phyloP scores from a whole-genome alignment of 2,888 invertebrate genomes.

The Taphrorychus bicolor region DNA sequence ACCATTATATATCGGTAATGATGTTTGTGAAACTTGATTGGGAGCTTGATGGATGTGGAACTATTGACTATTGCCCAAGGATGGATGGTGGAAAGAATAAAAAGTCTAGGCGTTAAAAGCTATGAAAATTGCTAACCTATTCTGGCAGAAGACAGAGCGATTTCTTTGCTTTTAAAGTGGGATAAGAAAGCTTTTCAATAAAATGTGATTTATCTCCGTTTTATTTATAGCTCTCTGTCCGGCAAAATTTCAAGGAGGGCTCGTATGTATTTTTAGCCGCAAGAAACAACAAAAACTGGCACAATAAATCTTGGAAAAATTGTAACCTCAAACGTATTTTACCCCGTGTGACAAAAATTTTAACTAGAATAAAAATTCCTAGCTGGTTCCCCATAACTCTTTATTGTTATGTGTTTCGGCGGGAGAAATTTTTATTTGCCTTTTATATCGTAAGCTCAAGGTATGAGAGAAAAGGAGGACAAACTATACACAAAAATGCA shows the following conservation, averaged over 20 bases:
- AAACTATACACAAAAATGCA: constrained; percentile 33
- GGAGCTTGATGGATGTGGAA: background rate
- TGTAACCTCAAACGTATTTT: constrained; percentile 40
- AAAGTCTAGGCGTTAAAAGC: background rate
- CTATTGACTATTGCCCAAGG: background rate
- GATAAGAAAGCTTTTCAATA: constrained; percentile 22
- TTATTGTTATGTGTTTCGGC: constrained; percentile 41
- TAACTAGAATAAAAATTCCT: constrained; percentile 41
- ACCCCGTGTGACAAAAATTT: constrained; percentile 40
- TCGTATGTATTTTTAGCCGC: constrained; percentile 22
- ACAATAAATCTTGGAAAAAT: constrained; percentile 39
- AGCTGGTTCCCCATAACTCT: constrained; percentile 38
- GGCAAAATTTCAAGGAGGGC: constrained; percentile 24
- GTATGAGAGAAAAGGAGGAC: constrained; percentile 34
- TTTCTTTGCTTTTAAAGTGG: constrained; percentile 13
- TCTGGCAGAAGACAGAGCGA: constrained; percentile 2
- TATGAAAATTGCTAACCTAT: constrained; percentile 8
- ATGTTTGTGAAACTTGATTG: background rate
- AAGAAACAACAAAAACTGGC: constrained; percentile 31
- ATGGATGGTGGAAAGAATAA: background rate
- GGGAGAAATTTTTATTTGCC: constrained; percentile 40
- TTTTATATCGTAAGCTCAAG: constrained; percentile 39
- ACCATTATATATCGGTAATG: background rate
- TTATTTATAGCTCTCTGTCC: constrained; percentile 31
- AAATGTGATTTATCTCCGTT: constrained; percentile 28